phyloP scores from a whole-genome alignment of 2,888 invertebrate genomes.

The Erynnis tages region DNA sequence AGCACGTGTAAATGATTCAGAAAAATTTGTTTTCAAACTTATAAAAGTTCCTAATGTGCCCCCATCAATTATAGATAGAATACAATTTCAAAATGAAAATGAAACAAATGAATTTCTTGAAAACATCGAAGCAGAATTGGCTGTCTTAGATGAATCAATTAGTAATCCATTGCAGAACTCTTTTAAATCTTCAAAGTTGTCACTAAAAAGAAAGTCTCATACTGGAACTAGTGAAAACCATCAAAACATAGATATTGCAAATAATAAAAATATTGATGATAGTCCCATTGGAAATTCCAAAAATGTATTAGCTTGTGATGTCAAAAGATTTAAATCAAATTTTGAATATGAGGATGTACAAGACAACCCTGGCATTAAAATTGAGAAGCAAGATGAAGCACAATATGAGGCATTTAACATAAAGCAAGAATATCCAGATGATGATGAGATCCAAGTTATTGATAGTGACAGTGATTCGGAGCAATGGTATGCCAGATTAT shows the following conservation, averaged over 20 bases:
- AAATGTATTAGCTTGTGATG: background rate
- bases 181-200: conserved; percentile 32
- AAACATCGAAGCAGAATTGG: conserved; percentile 48
- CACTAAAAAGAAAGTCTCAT: conserved; percentile 18
- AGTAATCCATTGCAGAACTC: conserved; percentile 38
- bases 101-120: conserved; percentile 37
- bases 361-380: conserved; percentile 46
- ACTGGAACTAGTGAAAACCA: background rate
- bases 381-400: conserved; percentile 50
- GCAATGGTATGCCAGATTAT: conserved; percentile 75
- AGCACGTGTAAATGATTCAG: conserved; percentile 50
- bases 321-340: conserved; percentile 19
- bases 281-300: background rate
- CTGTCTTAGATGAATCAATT: conserved; percentile 37
- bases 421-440: conserved; percentile 60
- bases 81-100: conserved; percentile 55
- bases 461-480: conserved; percentile 79
- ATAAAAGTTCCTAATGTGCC: conserved; percentile 38
- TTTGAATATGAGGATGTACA: conserved; percentile 38
- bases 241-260: background rate
- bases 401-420: conserved; percentile 65
- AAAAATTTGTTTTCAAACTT: conserved; percentile 66
- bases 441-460: conserved; percentile 63
- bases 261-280: background rate
- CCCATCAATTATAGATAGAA: conserved; percentile 41